A percentile compares a stretch with the other conserved stretches of the same genome.
phyloP scores from a whole-genome alignment of 2,888 invertebrate species.

The Parnassius smintheus region DNA sequence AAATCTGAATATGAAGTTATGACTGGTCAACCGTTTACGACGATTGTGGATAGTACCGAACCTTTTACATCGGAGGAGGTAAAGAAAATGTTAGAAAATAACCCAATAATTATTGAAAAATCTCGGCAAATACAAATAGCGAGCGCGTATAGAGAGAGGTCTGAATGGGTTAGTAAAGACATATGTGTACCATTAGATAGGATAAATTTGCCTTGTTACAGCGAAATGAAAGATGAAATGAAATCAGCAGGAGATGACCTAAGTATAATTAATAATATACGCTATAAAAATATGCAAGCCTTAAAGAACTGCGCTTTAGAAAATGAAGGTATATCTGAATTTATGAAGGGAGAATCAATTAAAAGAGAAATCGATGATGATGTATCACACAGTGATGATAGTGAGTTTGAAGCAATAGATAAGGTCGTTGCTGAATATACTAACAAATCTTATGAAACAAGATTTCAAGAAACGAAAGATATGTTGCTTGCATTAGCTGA shows the following conservation, averaged over 20 bases:
- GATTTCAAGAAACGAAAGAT: conserved; percentile 68
- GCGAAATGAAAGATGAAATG: conserved; percentile 54
- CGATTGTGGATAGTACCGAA: conserved; percentile 53
- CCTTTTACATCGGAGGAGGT: conserved; percentile 58
- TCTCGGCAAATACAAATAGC: conserved; percentile 69
- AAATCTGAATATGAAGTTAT: conserved; percentile 71
- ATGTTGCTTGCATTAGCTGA: conserved; percentile 66
- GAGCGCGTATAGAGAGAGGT: conserved; percentile 24
- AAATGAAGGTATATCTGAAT: conserved; percentile 42
- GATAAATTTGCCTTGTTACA: conserved; percentile 51
- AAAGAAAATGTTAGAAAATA: conserved; percentile 55
- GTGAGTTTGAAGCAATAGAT: conserved; percentile 64
- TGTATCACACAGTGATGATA: conserved; percentile 44
- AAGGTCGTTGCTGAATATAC: conserved; percentile 65
- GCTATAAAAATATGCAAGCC: conserved; percentile 63
- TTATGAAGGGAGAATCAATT: conserved; percentile 21
- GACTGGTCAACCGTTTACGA: conserved; percentile 72
- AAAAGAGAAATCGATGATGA: conserved; percentile 29
- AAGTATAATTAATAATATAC: conserved; percentile 53
- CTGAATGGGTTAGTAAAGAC: conserved; percentile 41
- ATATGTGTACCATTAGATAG: conserved; percentile 56
- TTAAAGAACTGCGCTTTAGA: conserved; percentile 52
- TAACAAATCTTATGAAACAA: conserved; percentile 66
- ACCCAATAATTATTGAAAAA: conserved; percentile 64
- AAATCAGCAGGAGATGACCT: conserved; percentile 51